phyloP scores from a whole-genome alignment of 2,113 vertebrate genomes.

The Panurus biarmicus region DNA sequence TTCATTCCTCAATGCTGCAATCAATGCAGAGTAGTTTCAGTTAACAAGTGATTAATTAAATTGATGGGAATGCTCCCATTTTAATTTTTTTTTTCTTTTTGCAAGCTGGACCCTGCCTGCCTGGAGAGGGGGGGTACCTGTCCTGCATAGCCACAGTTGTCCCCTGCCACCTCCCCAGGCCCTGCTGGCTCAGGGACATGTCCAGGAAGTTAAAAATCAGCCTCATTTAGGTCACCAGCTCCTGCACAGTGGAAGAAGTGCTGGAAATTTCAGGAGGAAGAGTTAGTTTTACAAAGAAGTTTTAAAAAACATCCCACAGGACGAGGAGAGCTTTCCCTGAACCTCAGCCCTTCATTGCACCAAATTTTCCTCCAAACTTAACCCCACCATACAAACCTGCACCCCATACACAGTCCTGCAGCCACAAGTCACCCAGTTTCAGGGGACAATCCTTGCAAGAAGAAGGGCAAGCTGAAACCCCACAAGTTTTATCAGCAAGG shows the following conservation, averaged over 20 bases:
- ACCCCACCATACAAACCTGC: neutral
- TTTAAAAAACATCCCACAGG: neutral
- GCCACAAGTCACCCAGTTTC: neutral
- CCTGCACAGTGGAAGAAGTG: neutral
- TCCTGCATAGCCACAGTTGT: accelerated
- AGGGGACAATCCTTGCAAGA: neutral
- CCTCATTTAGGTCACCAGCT: neutral
- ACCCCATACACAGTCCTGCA: neutral
- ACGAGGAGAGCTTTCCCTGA: neutral
- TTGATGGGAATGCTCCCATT: neutral
- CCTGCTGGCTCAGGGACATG: neutral
- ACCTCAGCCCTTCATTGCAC: neutral
- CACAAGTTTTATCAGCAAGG: neutral
- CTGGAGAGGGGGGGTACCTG: too few species aligned
- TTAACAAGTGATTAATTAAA: neutral
- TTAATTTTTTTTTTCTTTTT: neutral
- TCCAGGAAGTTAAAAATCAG: neutral
- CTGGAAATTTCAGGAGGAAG: neutral
- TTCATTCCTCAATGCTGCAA: neutral
- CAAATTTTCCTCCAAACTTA: neutral
- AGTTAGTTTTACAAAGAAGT: neutral
- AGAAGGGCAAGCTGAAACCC: neutral
- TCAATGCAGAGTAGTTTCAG: neutral
- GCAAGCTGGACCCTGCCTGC: neutral
- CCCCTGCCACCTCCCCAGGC: neutral